These are phyloP conservation scores for Pterostichus niger DNA, from an alignment of 2,888 invertebrate species.

Conservation along the genomic window DNA sequence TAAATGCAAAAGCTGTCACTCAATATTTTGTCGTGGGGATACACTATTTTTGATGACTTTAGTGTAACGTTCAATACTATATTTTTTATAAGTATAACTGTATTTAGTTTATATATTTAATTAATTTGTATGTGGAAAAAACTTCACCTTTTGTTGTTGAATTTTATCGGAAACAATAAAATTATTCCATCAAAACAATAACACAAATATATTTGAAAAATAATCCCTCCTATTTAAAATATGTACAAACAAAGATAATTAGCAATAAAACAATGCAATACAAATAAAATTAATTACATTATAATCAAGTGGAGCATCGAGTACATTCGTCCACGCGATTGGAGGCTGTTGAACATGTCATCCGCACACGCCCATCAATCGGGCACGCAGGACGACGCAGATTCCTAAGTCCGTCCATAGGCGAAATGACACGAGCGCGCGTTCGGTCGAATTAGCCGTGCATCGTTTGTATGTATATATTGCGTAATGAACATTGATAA, in stretches of 20 bases:
- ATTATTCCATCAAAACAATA: conserved; percentile 16
- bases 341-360: conserved; percentile 37
- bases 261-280: conserved; percentile 22
- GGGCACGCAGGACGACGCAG: neutral
- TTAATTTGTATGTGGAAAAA: neutral
- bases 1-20: no score
- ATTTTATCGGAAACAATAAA: conserved; percentile 16
- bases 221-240: conserved; percentile 13
- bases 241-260: conserved; percentile 41
- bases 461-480: conserved; percentile 67
- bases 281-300: conserved; percentile 38
- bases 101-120: neutral
- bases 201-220: conserved; percentile 37
- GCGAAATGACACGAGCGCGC: conserved; percentile 54
- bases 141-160: neutral
- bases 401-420: conserved; percentile 32
- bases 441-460: conserved; percentile 53
- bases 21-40: no score
- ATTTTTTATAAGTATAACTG: neutral
- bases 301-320: conserved; percentile 24
- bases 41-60: no score
- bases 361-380: conserved; percentile 7
- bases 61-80: no score
- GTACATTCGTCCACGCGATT: conserved; percentile 1
- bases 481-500: conserved; percentile 76